Conservation (phyloP, 2,113 vertebrate species). For the Hystrix brachyura region DNA sequence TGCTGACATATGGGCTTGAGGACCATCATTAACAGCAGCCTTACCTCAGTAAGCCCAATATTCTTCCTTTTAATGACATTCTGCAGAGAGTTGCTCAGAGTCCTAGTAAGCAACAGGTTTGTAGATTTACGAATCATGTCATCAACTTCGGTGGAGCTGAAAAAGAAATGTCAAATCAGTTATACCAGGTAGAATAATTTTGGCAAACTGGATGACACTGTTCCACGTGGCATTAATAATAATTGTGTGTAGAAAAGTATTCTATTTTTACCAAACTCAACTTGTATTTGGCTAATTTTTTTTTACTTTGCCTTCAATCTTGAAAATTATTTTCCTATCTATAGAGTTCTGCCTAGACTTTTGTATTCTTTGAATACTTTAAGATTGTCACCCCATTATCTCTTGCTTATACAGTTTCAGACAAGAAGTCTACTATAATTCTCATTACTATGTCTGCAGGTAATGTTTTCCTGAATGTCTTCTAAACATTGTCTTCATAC, state of each 20-base stretch:
- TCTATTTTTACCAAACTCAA: not conserved
- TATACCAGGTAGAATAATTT: not conserved
- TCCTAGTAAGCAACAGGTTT: slow-evolving; percentile 96
- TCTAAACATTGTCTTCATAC: not conserved
- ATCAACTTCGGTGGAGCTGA: slow-evolving; percentile 97
- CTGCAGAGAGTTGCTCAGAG: slow-evolving; percentile 96
- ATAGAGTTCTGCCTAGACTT: not conserved
- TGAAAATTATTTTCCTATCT: not conserved
- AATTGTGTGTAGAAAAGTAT: slow-evolving; percentile 27
- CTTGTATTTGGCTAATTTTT: not conserved
- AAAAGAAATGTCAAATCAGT: not conserved
- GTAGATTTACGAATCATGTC: slow-evolving; percentile 99
- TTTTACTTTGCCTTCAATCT: not conserved
- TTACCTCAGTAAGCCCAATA: slow-evolving; percentile 96
- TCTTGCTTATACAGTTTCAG: not conserved
- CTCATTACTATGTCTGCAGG: not conserved
- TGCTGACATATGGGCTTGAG: not conserved
- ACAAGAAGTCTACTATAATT: not conserved
- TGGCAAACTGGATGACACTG: not conserved
- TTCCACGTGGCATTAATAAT: not conserved
- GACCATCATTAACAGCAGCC: not conserved
- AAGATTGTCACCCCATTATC: not conserved
- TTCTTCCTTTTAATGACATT: slow-evolving; percentile 98
- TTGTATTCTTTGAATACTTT: not conserved
- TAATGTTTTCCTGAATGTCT: not conserved